A percentile compares a stretch with the other conserved stretches of the same genome.
Evolutionary conservation across 2,888 invertebrate genomes (phyloP).

Genomic region (Drosophila monieri): DNA sequence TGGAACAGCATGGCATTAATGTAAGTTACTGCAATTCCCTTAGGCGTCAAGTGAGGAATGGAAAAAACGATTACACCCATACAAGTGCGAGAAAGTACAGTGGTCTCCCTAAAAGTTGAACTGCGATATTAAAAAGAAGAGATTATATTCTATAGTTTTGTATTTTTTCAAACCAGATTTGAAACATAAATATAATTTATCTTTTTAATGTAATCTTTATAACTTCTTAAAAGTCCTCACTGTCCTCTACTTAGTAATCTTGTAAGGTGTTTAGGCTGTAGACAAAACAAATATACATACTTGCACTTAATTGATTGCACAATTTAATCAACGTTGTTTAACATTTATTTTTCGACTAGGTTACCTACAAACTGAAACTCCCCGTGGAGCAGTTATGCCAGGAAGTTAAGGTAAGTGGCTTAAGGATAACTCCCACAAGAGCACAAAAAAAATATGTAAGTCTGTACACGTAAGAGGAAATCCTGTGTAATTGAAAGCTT

Average conservation of each 20-base stretch:
- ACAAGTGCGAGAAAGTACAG: conserved; percentile 22
- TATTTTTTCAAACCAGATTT: not conserved
- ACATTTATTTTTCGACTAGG: conserved; percentile 63
- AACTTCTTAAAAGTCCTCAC: not conserved
- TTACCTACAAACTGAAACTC: conserved; percentile 90
- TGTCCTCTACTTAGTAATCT: not conserved
- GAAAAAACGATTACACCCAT: conserved; percentile 14
- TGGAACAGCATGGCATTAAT: conserved; percentile 90
- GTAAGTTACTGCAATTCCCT: conserved; percentile 84
- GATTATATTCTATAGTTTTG: not conserved
- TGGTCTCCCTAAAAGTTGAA: not conserved
- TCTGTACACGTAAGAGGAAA: not conserved
- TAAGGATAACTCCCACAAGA: conserved; percentile 1
- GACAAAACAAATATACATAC: not conserved
- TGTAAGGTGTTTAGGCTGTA: not conserved
- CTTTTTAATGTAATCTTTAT: not conserved
- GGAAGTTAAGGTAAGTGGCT: conserved; percentile 90
- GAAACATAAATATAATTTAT: not conserved
- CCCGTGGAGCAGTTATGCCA: conserved; percentile 90
- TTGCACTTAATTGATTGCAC: conserved; percentile 38
- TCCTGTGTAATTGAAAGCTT: conserved; percentile 15
- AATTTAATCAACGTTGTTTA: conserved; percentile 38
- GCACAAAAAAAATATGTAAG: not conserved
- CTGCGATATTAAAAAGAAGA: not conserved
- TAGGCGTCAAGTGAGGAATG: not conserved